Evolutionary conservation across 2,797 vertebrate species (phyloP), one percentile per base, ranked within the genome.

Genomic region (Ambastaia sidthimunki): DNA sequence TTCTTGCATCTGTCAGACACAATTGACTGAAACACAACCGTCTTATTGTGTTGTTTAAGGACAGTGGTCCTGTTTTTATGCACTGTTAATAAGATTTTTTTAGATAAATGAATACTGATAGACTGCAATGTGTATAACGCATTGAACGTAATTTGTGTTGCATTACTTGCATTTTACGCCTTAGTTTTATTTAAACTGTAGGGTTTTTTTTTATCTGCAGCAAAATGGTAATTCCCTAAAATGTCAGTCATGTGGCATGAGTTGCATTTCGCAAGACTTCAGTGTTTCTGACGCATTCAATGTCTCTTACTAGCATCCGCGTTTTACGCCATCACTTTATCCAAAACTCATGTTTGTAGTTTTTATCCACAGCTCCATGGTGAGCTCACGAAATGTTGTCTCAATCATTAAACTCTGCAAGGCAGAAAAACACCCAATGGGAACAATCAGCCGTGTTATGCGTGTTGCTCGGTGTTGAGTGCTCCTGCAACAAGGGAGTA

Each of bases 361-460:
- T 28, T 16, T 31, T 2, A 9, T 59, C 55, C 15, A 34, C 50
- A 12, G 18, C 11, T 59, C 12, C 9, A 12, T 23, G 6, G 21
- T 23, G 55, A 59, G 21, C 55, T 59, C 3, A 54, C n/a, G 18
- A 54, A 54, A 54, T 54, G 18, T 7, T 6, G 3, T 59, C 55
- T 31, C 25, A 59, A 18, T 66, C 59, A 59, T 76, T 71, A 59
- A 82, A 59, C 31, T 69, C 31, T 67, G 62, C 7, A 5, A 70
- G 23, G 25, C 41, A 25, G 60, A 59, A 70, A 57, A 44, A 54
- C 15, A 3, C 73, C 81, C 80, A 82, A 31, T 60, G 84, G 68
- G 81, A 41, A 78, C 81, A 85, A 78, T 81, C 74, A 82, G 44
- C 59, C 55, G 59, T 25, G 37, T 25, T 28, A 15, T 67, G 25